A percentile compares a stretch with the other conserved stretches of the same genome.
Evolutionary conservation across 2,113 vertebrate genomes (phyloP).

Genomic region (Aptenodytes patagonicus): DNA sequence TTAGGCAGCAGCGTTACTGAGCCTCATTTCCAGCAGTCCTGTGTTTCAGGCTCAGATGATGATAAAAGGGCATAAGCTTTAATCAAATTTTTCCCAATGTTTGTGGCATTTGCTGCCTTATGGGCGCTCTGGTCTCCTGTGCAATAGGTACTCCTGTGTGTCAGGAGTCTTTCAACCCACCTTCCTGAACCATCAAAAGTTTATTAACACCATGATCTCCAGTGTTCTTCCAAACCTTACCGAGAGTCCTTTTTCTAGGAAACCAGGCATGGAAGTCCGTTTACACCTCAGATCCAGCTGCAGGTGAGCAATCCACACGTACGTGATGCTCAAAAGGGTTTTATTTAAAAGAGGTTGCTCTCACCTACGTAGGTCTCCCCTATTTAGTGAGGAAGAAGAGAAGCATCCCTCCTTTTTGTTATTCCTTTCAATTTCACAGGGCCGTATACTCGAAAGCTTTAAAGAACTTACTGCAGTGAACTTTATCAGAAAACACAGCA

Average conservation of each 20-base stretch:
- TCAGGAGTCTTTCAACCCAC: neutral
- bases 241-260: neutral
- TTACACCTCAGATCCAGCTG: neutral
- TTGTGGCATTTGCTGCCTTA: neutral
- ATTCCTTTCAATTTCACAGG: neutral
- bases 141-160: neutral
- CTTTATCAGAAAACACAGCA: neutral
- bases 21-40: neutral
- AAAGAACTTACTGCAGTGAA: neutral
- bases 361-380: rapidly evolving
- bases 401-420: neutral
- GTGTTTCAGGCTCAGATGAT: neutral
- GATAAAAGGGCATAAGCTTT: neutral
- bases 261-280: neutral
- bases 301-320: neutral
- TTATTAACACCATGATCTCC: neutral
- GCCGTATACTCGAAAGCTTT: neutral
- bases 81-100: neutral
- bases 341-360: neutral
- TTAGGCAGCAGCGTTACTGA: neutral
- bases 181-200: neutral
- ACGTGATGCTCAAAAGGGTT: neutral
- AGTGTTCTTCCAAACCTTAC: neutral
- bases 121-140: rapidly evolving
- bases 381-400: neutral